Percentiles rank a stretch among this genome's conserved stretches.
These are phyloP conservation scores for Neodiprion fabricii DNA, from an alignment of 1,140 invertebrate species.

Conservation along the genomic window DNA sequence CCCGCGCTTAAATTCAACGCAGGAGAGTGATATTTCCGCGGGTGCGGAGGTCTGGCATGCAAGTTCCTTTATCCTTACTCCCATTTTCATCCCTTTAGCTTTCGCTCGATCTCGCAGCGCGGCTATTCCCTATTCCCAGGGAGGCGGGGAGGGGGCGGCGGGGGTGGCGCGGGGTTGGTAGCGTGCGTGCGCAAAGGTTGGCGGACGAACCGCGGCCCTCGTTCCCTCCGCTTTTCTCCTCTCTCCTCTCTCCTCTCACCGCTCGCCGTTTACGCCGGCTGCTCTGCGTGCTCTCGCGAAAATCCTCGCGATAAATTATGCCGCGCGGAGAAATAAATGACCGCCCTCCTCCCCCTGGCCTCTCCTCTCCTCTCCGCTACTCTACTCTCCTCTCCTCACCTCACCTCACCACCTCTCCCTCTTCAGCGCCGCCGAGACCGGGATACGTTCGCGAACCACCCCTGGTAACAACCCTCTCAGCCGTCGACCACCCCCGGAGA, in stretches of 20 bases:
- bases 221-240: conserved; percentile 1
- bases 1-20: no score
- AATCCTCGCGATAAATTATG: conserved; percentile 64
- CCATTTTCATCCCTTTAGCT: conserved; percentile 2
- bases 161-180: neutral
- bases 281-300: conserved; percentile 61
- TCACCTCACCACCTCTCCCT: conserved; percentile 18
- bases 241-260: conserved; percentile 16
- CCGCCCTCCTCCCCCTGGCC: conserved; percentile 30
- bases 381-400: conserved; percentile 15
- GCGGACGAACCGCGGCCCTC: conserved; percentile 16
- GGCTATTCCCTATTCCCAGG: neutral
- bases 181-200: conserved; percentile 4
- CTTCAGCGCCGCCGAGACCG: neutral
- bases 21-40: no score
- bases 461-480: neutral
- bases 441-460: neutral
- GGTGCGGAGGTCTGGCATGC: no score
- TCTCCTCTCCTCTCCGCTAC: conserved; percentile 15
- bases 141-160: conserved; percentile 1
- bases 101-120: conserved; percentile 13
- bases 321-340: conserved; percentile 62
- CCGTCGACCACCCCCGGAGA: conserved; percentile 1
- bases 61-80: neutral
- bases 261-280: conserved; percentile 19